Base-by-base conservation (phyloP, 2,888 invertebrate species). In the Eugnorisma glareosa region DNA sequence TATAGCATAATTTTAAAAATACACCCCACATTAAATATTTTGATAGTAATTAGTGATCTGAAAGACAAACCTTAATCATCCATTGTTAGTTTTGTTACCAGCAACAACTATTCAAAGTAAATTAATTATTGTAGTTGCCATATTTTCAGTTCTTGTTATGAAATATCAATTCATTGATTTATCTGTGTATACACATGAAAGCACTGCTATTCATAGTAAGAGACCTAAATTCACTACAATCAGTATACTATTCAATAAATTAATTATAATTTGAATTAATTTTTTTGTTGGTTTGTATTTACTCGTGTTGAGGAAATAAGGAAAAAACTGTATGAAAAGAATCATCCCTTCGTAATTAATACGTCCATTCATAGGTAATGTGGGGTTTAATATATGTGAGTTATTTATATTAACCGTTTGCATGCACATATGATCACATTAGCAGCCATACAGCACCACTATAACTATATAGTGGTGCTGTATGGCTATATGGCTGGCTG, bases 151-250 rank as follows among this genome's bases (percentile, higher is more conserved):
- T 18, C 1, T n/a, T 45, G 45, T 31, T 1, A 7, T 18, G 5
- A 31, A 57, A 61, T 67, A 70, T 63, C 61, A 63, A 48, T 54
- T 73, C 18, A 64, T 28, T 61, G 7, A 59, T 61, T 80, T 80
- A 81, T 81, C 64, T 68, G 76, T 71, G 76, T 43, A 76, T 59
- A 66, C 68, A 31, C 76, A 68, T 68, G 77, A 64, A 28, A 31
- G 57, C 64, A 37, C 74, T 40, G 45, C 35, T 67, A 73, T 64
- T 73, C 57, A 57, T 35, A 8, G 31, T 15, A n/a, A 13, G 37
- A 69, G 10, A 66, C 59, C 40, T 35, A 31, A 61, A 31, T 35
- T n/a, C 64, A 48, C 48, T 64, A n/a, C 35, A 35, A 57, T 63
- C 37, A 63, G 35, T 21, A 57, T 28, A 31, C 57, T 28, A 45